These are phyloP conservation scores for Thymelicus lineola DNA, from an alignment of 2,888 invertebrate species.

Conservation along the genomic window DNA sequence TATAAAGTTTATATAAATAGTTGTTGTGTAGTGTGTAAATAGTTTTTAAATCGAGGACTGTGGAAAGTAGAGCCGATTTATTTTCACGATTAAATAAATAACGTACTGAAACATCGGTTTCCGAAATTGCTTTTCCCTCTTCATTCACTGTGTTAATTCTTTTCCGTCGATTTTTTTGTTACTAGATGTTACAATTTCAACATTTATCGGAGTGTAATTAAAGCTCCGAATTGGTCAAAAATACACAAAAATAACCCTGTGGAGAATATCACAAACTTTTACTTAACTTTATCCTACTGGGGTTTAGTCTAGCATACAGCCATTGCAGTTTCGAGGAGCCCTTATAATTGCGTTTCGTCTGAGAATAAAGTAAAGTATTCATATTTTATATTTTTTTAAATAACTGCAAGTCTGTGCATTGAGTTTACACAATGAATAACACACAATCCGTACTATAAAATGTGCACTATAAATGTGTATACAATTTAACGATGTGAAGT, in stretches of 20 bases:
- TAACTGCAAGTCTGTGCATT: not conserved
- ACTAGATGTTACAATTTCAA: too few species aligned
- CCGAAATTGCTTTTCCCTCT: slow-evolving; percentile 11
- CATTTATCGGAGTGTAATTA: not conserved
- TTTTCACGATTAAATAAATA: slow-evolving; percentile 8
- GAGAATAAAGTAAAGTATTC: too few species aligned
- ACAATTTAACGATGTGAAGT: not conserved
- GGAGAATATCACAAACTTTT: not conserved
- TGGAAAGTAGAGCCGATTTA: not conserved
- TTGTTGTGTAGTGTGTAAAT: too few species aligned
- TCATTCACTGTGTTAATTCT: not conserved
- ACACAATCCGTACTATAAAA: not conserved
- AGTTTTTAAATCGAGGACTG: not conserved
- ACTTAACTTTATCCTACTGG: too few species aligned
- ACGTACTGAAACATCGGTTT: not conserved
- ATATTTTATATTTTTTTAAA: too few species aligned
- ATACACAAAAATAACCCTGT: not conserved
- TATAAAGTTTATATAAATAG: too few species aligned
- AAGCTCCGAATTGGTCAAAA: not conserved
- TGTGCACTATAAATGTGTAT: not conserved
- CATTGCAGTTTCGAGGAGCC: too few species aligned
- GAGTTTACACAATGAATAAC: not conserved
- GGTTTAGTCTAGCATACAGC: too few species aligned
- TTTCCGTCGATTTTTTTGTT: not conserved
- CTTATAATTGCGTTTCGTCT: too few species aligned